Evolutionary conservation across 1,140 invertebrate species (phyloP), one percentile per base, ranked within the genome.

Genomic region (Goniozus legneri): DNA sequence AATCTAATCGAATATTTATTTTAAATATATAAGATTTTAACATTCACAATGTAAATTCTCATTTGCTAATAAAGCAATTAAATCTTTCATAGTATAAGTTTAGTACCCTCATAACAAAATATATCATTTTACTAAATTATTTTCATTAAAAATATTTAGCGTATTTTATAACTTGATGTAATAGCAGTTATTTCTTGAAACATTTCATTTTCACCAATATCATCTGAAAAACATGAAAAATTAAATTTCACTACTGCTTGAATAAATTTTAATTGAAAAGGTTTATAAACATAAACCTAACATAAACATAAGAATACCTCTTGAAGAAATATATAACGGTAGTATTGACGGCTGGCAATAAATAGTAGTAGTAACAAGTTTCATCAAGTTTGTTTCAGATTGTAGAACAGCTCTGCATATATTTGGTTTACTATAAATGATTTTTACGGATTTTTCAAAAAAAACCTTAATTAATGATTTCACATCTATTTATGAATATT

Each of bases 271-370:
- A 6, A 27, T 27, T 27, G 4, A 27, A 27, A 13, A 10, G 3
- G 31, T 13, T 37, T n/a, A n/a, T n/a, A n/a, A n/a, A n/a, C n/a
- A n/a, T n/a, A n/a, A n/a, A n/a, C n/a, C n/a, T 14, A 37, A 21
- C 15, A 14, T 6, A 41, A 10, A 31, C 18, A 41, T 18, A 38
- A 30, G 21, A 27, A 27, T 58, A 67, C 67, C 63, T 49, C 45
- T 42, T 22, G 22, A 38, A 50, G 64, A 61, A 50, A 65, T 53
- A 50, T 50, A 61, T 20, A 55, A 56, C 43, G 70, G 69, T 57
- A 73, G 71, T 49, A 73, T 64, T 2, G 66, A 58, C 4, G 34
- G 44, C 10, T 40, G 58, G 39, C 62, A 67, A 19, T 63, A 71
- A 48, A 60, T 47, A 24, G 33, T 56, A 12, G 58, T 60, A 10